phyloP scores from a whole-genome alignment of 2,113 vertebrate species.

The Leptobrachium leishanense region DNA sequence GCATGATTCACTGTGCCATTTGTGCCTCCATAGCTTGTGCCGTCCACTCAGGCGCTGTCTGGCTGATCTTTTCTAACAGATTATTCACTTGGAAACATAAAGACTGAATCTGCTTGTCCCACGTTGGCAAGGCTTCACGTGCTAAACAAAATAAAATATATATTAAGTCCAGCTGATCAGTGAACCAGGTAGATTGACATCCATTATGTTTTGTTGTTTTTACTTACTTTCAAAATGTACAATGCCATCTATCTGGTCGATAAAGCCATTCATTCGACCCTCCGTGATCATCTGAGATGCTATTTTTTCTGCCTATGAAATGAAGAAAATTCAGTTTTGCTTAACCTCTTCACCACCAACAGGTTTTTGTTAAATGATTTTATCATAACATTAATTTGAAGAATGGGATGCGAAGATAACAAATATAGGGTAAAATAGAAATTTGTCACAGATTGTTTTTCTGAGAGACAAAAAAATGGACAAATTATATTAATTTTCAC shows the following conservation, averaged over 20 bases:
- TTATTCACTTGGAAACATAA: slow-evolving; percentile 99
- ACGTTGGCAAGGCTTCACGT: slow-evolving; percentile 94
- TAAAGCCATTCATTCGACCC: slow-evolving; percentile 97
- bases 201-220: no score
- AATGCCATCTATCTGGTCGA: slow-evolving; percentile 97
- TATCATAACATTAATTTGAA: no score
- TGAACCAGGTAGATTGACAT: no score
- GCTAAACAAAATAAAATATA: slow-evolving; percentile 65
- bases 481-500: no score
- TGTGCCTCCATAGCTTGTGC: slow-evolving; percentile 93
- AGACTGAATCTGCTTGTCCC: slow-evolving; percentile 98
- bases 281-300: slow-evolving; percentile 99
- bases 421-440: no score
- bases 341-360: no score
- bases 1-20: slow-evolving; percentile 82
- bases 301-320: slow-evolving; percentile 91
- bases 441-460: no score
- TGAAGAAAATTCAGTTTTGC: neutral
- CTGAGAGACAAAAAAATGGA: no score
- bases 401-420: no score
- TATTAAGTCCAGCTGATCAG: neutral
- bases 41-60: slow-evolving; percentile 93
- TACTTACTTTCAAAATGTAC: slow-evolving; percentile 98
- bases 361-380: no score
- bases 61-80: slow-evolving; percentile 93